A percentile compares a stretch with the other conserved stretches of the same genome.
Evolutionary conservation across 2,113 vertebrate species (phyloP).

Genomic region (Ceyx cyanopectus): DNA sequence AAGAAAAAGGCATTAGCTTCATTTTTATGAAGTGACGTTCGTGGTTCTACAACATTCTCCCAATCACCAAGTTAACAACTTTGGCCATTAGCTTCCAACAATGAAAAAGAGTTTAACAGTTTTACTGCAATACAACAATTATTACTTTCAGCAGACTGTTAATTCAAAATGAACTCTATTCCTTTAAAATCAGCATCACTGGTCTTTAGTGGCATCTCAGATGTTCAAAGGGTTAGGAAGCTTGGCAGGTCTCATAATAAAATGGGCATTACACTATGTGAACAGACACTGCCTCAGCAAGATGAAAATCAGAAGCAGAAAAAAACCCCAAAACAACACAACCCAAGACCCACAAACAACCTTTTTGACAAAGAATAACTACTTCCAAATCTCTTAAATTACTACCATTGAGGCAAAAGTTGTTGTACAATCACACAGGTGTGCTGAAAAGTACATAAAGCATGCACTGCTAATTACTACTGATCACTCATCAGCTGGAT

Average conservation of each 20-base stretch:
- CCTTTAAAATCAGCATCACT: background rate
- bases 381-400: background rate
- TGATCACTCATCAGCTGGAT: background rate
- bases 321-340: background rate
- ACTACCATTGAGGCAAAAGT: background rate
- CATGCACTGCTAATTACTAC: background rate
- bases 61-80: background rate
- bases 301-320: background rate
- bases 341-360: background rate
- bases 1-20: conserved; percentile 37
- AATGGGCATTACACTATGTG: background rate
- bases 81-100: background rate
- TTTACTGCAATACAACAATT: background rate
- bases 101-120: background rate
- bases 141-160: background rate
- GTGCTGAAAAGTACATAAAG: background rate
- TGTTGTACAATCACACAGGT: background rate
- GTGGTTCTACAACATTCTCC: background rate
- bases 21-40: background rate
- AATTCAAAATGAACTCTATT: background rate
- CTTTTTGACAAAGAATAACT: background rate
- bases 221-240: background rate
- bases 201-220: background rate
- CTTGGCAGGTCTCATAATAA: background rate
- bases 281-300: background rate